Percentiles rank a stretch among this genome's conserved stretches.
phyloP scores from a whole-genome alignment of 2,797 vertebrate species.

The Melanogrammus aeglefinus region DNA sequence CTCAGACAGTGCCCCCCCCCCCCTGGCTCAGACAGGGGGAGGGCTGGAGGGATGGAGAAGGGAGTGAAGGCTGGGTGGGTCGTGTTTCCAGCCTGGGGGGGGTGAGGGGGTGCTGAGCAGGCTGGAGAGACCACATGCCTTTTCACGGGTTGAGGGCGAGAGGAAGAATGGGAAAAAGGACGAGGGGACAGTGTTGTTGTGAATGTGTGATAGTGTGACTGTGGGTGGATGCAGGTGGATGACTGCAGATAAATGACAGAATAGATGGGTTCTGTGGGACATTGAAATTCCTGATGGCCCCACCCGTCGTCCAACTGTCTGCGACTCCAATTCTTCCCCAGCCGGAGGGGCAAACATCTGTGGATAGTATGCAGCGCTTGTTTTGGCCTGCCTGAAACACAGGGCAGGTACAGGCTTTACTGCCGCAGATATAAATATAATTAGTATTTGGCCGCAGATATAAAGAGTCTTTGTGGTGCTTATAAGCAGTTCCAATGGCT shows the following conservation, averaged over 20 bases:
- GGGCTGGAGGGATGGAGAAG: too few species aligned
- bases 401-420: constrained; percentile 2
- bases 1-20: too few species aligned
- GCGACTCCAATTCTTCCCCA: constrained; percentile 4
- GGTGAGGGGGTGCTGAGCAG: too few species aligned
- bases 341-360: background rate
- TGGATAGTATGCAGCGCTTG: background rate
- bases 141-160: too few species aligned
- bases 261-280: constrained; percentile 22
- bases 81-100: too few species aligned
- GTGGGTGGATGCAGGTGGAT: constrained; percentile 14
- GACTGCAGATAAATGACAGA: constrained; percentile 23
- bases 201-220: constrained; percentile 15
- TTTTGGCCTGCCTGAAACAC: background rate
- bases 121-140: background rate
- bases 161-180: background rate
- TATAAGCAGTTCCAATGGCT: too few species aligned
- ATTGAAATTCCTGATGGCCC: constrained; percentile 25
- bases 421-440: background rate
- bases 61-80: too few species aligned
- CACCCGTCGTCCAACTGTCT: background rate
- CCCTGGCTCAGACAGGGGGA: too few species aligned
- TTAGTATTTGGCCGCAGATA: too few species aligned
- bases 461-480: too few species aligned
- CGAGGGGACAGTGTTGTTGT: background rate